Evolutionary conservation across 2,797 vertebrate species (phyloP).

Genomic region (Fringilla coelebs): DNA sequence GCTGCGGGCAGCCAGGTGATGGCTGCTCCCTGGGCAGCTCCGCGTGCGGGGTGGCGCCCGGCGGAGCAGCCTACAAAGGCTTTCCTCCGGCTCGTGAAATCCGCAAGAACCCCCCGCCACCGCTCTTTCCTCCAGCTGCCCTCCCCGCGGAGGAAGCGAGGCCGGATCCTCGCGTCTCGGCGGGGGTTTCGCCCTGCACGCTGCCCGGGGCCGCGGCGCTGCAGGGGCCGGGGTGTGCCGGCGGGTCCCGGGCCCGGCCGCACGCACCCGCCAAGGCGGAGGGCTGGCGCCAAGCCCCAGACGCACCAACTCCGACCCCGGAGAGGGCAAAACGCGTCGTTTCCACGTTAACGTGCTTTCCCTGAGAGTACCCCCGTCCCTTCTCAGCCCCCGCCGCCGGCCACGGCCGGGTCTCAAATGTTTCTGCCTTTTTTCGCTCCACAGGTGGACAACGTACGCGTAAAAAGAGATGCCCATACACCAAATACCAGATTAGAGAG

Average conservation of each 20-base stretch:
- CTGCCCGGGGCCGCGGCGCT: not conserved
- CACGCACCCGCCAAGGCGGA: not conserved
- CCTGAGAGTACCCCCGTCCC: not conserved
- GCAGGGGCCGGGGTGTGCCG: not conserved
- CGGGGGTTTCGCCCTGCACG: not conserved
- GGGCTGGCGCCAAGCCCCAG: slow-evolving; percentile 17
- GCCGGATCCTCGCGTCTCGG: not conserved
- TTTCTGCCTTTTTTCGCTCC: slow-evolving; percentile 69
- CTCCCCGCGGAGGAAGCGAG: not conserved
- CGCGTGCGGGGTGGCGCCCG: not conserved
- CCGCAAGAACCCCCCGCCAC: slow-evolving; percentile 8
- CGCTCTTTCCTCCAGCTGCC: not conserved
- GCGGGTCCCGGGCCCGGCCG: not conserved
- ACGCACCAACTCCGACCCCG: not conserved
- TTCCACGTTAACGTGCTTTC: not conserved
- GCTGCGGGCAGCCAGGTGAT: slow-evolving; percentile 50
- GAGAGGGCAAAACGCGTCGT: not conserved
- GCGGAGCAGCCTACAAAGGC: not conserved
- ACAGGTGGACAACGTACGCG: slow-evolving; percentile 93
- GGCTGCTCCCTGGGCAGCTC: not conserved
- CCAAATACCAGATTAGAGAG: slow-evolving; percentile 97
- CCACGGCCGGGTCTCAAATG: not conserved
- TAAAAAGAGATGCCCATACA: slow-evolving; percentile 97
- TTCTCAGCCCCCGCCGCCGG: not conserved
- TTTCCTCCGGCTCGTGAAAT: slow-evolving; percentile 43